Base-by-base conservation (phyloP, 1,140 invertebrate species). In the Leptonema lineaticorne region DNA sequence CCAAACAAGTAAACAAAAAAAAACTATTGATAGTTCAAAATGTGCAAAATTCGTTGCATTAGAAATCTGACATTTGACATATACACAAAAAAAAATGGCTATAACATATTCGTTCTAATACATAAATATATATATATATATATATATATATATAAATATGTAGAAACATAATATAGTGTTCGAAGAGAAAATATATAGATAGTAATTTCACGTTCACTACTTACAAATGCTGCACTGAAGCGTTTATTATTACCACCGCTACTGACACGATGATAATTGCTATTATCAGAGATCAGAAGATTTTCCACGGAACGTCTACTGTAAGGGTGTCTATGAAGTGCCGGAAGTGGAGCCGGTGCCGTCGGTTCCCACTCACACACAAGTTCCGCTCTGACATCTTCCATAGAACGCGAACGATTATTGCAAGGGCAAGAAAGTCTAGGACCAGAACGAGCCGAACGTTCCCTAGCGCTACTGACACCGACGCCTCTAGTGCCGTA, bases 271-370 rank as follows among this genome's bases (percentile, higher is more conserved):
- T 63, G 59, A 48, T 67, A 48, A 20, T 30, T 56, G 62, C 76
- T 75, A 70, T 78, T 78, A 45, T 88, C 85, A 30, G 83, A 81
- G 56, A 87, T 71, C 18, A 90, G 72, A 18, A 90, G 77, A 77
- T 89, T 89, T 75, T 90, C 89, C 86, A 89, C 88, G 0, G 88
- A 90, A 60, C 87, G 84, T 53, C 87, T 81, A 18, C 81, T 80
- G 20, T 81, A 78, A 68, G 77, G 76, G 68, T 74, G 75, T 73
- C 79, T 77, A 58, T 81, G 50, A 11, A 26, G 50, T 80, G 75
- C 82, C 78, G 30, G 79, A 79, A 22, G 74, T 29, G 18, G 71
- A 66, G 60, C 30, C 65, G 53, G 69, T 70, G n/a, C 60, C 14
- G 60, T 5, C 9, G 14, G 37, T 66, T 88, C 86, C 84, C 85